A percentile compares a stretch with the other conserved stretches of the same genome.
Evolutionary conservation across 2,113 vertebrate genomes (phyloP).

Genomic region (Nibea coibor): DNA sequence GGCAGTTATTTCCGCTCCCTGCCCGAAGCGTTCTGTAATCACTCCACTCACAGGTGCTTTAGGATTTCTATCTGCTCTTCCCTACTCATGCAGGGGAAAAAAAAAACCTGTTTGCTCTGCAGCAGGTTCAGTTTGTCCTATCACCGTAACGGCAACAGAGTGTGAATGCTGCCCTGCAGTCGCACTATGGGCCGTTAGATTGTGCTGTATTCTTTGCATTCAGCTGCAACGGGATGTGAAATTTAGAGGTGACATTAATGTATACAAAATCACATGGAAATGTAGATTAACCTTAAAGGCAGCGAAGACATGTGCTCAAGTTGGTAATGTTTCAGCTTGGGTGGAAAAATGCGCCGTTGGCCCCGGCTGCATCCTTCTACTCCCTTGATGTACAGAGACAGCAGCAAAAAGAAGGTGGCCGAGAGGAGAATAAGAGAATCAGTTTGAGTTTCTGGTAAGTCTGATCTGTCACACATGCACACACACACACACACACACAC

Average conservation of each 20-base stretch:
- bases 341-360: background rate
- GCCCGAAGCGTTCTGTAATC: conserved; percentile 65
- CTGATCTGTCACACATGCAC: conserved; percentile 5
- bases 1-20: conserved; percentile 55
- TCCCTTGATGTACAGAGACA: conserved; percentile 21
- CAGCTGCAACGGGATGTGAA: conserved; percentile 10
- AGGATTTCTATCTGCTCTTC: conserved; percentile 55
- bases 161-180: conserved; percentile 41
- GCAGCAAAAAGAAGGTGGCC: background rate
- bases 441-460: conserved; percentile 5
- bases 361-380: background rate
- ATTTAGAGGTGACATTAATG: conserved; percentile 1
- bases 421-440: conserved; percentile 13
- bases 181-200: conserved; percentile 8
- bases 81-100: conserved; percentile 32
- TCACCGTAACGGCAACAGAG: conserved; percentile 14
- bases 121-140: conserved; percentile 41
- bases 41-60: conserved; percentile 54
- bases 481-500: background rate
- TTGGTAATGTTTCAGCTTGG: conserved; percentile 9
- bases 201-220: conserved; percentile 9
- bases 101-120: conserved; percentile 25
- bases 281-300: conserved; percentile 19
- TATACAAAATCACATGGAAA: conserved; percentile 32
- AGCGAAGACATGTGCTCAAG: background rate